These are phyloP conservation scores for Dermochelys coriacea DNA, from an alignment of 2,797 vertebrate genomes.

Conservation along the genomic window DNA sequence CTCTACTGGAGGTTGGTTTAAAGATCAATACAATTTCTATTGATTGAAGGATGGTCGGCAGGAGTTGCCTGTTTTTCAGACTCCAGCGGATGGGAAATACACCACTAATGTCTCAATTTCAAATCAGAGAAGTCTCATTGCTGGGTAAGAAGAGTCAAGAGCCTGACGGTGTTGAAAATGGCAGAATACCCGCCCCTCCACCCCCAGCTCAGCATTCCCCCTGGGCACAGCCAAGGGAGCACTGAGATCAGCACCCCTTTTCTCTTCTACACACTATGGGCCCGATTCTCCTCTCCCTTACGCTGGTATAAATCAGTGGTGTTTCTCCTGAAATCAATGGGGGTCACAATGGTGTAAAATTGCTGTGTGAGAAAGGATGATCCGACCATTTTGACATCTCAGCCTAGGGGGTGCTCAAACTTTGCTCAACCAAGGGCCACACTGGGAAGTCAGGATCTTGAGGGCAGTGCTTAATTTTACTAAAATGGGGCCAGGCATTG, in stretches of 20 bases:
- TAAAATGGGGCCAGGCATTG: not conserved
- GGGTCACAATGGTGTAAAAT: not conserved
- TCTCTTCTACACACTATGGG: not conserved
- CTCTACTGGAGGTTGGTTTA: not conserved
- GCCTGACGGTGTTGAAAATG: not conserved
- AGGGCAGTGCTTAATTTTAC: not conserved
- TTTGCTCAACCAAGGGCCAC: not conserved
- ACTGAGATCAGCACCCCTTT: not conserved
- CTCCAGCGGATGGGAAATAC: conserved; percentile 16
- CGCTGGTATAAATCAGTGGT: not conserved
- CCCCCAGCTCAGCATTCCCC: not conserved
- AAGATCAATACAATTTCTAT: conserved; percentile 19
- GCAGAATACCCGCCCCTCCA: not conserved
- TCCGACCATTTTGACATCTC: not conserved
- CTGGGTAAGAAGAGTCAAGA: not conserved
- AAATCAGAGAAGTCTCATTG: not conserved
- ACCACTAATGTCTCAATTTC: not conserved
- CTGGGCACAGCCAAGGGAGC: not conserved
- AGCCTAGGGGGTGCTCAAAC: not conserved
- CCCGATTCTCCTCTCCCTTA: not conserved
- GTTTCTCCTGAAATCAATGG: not conserved
- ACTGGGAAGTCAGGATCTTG: not conserved
- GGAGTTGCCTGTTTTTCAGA: not conserved
- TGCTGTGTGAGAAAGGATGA: not conserved
- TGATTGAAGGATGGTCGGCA: not conserved